phyloP scores from a whole-genome alignment of 2,797 vertebrate genomes.

The Myripristis jacobus region DNA sequence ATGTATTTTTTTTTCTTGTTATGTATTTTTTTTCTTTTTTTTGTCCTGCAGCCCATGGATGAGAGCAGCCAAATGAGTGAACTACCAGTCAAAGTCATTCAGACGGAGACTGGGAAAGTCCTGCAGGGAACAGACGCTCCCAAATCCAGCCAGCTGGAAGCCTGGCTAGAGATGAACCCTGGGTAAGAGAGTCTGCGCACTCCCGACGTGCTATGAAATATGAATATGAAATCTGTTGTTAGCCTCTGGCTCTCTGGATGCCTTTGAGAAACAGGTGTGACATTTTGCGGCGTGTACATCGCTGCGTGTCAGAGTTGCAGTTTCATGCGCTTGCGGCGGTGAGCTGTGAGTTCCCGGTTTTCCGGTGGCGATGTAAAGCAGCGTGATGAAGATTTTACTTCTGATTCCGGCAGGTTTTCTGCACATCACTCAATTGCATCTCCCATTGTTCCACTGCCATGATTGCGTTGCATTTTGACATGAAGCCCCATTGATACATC shows the following conservation, averaged over 20 bases:
- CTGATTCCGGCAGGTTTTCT: too few species aligned
- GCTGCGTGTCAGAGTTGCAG: too few species aligned
- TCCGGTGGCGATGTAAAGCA: too few species aligned
- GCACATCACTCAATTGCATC: too few species aligned
- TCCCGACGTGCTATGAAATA: too few species aligned
- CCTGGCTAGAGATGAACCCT: conserved; percentile 99
- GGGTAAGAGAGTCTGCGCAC: conserved; percentile 82
- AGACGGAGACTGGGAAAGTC: conserved; percentile 97
- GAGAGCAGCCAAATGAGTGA: conserved; percentile 99
- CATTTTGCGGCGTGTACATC: too few species aligned
- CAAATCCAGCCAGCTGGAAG: conserved; percentile 97
- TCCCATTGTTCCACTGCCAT: too few species aligned
- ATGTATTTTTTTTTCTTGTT: conserved; percentile 1
- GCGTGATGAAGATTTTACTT: too few species aligned
- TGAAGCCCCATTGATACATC: neutral
- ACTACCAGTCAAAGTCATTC: conserved; percentile 97
- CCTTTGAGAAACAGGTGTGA: neutral
- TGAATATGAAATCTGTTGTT: too few species aligned
- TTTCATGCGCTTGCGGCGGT: too few species aligned
- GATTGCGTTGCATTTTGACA: too few species aligned
- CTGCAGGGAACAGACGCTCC: conserved; percentile 96
- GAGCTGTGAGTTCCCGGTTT: too few species aligned
- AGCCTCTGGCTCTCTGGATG: neutral
- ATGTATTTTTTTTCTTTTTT: conserved; percentile 2
- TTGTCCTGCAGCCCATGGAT: conserved; percentile 89